Percentiles rank a stretch among this genome's conserved stretches.
Conservation (phyloP, 2,113 vertebrate genomes). For the Pterophyllum scalare region DNA sequence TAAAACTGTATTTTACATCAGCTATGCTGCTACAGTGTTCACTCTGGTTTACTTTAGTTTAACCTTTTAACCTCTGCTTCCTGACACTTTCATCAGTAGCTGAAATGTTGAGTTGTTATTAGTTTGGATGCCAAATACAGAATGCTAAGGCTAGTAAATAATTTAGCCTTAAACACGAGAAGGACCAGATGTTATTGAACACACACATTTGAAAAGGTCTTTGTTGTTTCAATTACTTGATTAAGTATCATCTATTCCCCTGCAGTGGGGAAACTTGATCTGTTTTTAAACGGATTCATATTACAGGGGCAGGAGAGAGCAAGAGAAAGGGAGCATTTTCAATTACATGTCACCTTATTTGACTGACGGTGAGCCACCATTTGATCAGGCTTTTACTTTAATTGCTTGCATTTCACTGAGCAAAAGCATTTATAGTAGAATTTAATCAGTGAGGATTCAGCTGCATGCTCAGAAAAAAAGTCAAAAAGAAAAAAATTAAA, state of each 20-base stretch:
- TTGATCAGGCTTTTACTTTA: constrained; percentile 95
- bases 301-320: constrained; percentile 80
- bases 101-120: constrained; percentile 12
- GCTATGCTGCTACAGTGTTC: not conserved
- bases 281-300: constrained; percentile 88
- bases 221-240: constrained; percentile 96
- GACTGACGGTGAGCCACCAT: constrained; percentile 86
- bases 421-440: constrained; percentile 85
- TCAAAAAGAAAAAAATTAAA: not conserved
- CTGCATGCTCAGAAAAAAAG: constrained; percentile 52
- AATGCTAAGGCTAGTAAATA: constrained; percentile 63
- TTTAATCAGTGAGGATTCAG: constrained; percentile 78
- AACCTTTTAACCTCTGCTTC: constrained; percentile 43
- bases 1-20: not conserved
- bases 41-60: not conserved
- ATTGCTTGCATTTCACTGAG: constrained; percentile 94
- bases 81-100: not conserved
- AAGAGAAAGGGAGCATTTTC: constrained; percentile 85
- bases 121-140: constrained; percentile 41
- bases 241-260: constrained; percentile 87
- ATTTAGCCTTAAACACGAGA: constrained; percentile 77
- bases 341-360: constrained; percentile 87
- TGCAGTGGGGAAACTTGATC: constrained; percentile 86
- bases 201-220: constrained; percentile 80
- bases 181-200: constrained; percentile 78